These are phyloP conservation scores for Rhizomys pruinosus DNA, from an alignment of 2,113 vertebrate species.

Conservation along the genomic window DNA sequence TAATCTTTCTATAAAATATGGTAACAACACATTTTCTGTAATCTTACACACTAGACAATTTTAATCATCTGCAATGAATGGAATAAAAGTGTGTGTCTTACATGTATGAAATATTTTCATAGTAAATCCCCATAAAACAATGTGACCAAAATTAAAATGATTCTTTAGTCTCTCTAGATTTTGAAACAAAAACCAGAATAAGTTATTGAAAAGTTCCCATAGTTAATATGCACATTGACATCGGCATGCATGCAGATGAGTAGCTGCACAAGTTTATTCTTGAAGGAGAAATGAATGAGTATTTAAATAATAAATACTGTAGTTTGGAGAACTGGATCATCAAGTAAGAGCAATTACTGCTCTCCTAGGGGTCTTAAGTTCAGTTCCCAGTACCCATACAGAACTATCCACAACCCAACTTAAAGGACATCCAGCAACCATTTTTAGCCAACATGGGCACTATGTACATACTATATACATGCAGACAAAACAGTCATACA, in stretches of 20 bases:
- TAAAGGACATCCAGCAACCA: no score
- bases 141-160: background rate
- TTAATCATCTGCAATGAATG: background rate
- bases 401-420: no score
- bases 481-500: no score
- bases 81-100: background rate
- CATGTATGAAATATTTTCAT: background rate
- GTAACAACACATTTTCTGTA: background rate
- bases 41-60: background rate
- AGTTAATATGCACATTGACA: background rate
- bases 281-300: background rate
- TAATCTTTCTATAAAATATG: background rate
- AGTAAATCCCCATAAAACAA: background rate
- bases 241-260: fast-evolving
- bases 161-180: background rate
- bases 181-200: background rate
- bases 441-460: no score
- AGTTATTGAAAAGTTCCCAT: background rate
- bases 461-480: no score
- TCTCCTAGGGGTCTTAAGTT: no score
- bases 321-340: no score
- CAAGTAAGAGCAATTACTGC: no score
- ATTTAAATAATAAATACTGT: background rate
- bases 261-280: background rate
- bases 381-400: no score